Base-by-base conservation (phyloP, 1,140 invertebrate genomes). In the Calycopis cecrops region DNA sequence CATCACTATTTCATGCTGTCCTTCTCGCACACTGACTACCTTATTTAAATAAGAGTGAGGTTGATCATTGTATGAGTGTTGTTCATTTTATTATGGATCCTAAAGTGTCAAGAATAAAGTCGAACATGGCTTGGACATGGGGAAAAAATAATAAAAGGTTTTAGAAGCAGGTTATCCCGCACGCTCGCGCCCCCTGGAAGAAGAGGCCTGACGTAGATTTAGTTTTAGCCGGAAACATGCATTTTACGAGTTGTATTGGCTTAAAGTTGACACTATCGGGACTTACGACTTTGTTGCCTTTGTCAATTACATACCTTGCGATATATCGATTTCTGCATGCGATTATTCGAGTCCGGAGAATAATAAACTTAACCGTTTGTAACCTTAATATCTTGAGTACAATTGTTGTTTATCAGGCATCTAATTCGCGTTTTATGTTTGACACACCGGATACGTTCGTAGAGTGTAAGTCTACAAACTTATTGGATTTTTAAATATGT, bases 11-110 rank as follows among this genome's bases (percentile, higher is more conserved):
- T 54, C 53, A 40, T 11, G 48, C 67, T 48, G 34, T 76, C 77
- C 59, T 67, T 65, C 57, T 85, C 73, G 16, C 69, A 65, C 73
- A 67, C 69, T 59, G 70, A 79, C 79, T 85, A 80, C 79, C 82
- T 83, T 83, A 85, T 85, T 85, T 85, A 85, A 85, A 85, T 85
- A 83, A 78, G 72, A 82, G 69, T 81, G 76, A 74, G 67, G 68
- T 69, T 76, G 62, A 67, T 67, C 57, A 47, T 21, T 57, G 34
- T 34, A 56, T 54, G 34, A 34, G 34, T 17, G 40, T 35, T 48
- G 51, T 40, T 47, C 44, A 38, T 64, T 67, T 57, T 35, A 79
- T 49, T 77, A 71, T 73, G 34, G 56, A 58, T 58, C 60, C 55
- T 79, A 69, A 50, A 1, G 4, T 48, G 48, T 56, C 52, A 21